Evolutionary conservation across 2,113 vertebrate genomes (phyloP).

Genomic region (Silurus asotus): DNA sequence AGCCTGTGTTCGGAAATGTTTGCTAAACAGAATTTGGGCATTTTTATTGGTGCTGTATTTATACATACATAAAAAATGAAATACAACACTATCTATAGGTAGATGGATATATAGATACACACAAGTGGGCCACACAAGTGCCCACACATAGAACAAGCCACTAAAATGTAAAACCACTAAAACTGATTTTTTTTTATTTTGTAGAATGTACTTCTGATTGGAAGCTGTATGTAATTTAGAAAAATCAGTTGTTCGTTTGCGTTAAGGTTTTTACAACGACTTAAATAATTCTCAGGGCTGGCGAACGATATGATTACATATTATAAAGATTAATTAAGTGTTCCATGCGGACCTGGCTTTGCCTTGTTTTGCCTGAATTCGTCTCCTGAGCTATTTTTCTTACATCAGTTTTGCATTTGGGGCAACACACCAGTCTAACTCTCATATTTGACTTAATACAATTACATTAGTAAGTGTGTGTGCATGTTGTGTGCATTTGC

Average conservation of each 20-base stretch:
- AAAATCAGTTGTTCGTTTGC: slow-evolving; percentile 1
- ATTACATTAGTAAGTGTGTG: neutral
- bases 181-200: too few species aligned
- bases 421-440: too few species aligned
- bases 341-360: neutral
- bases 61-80: too few species aligned
- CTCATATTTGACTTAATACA: neutral
- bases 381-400: slow-evolving; percentile 1
- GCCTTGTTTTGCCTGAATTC: neutral
- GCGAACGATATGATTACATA: slow-evolving; percentile 16
- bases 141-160: neutral
- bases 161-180: neutral
- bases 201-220: neutral
- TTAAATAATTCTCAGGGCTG: slow-evolving; percentile 31
- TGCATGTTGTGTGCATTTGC: neutral
- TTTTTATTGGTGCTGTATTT: neutral
- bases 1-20: neutral
- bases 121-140: neutral
- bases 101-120: neutral
- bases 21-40: neutral
- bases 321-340: slow-evolving; percentile 33
- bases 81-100: neutral
- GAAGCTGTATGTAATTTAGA: neutral
- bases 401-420: neutral
- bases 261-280: slow-evolving; percentile 24